These are phyloP conservation scores for Drosophila setifemur DNA, from an alignment of 1,140 invertebrate species.

Conservation along the genomic window DNA sequence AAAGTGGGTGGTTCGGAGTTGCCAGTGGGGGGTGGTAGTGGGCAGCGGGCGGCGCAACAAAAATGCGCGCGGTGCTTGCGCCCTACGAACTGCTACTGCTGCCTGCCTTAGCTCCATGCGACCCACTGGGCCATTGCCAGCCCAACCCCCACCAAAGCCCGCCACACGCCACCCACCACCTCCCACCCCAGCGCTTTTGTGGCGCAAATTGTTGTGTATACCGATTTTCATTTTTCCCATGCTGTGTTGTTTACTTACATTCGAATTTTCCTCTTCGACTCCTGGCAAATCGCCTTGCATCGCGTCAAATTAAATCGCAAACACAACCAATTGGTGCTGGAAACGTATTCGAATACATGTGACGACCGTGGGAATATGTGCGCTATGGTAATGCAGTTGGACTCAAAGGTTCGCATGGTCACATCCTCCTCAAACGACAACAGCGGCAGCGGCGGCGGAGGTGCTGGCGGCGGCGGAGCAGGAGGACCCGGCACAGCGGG, in stretches of 20 bases:
- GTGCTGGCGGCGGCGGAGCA: slow-evolving; percentile 28
- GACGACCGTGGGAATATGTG: slow-evolving; percentile 63
- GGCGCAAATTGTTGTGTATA: slow-evolving; percentile 81
- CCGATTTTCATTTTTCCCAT: slow-evolving; percentile 80
- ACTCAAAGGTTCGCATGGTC: slow-evolving; percentile 81
- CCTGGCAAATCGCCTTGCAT: slow-evolving; percentile 44
- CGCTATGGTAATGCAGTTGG: slow-evolving; percentile 81
- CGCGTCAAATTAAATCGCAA: slow-evolving; percentile 21
- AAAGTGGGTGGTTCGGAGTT: slow-evolving; percentile 42
- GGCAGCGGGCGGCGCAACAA: slow-evolving; percentile 63
- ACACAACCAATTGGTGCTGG: slow-evolving; percentile 26
- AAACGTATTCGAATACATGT: slow-evolving; percentile 40
- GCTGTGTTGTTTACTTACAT: slow-evolving; percentile 80
- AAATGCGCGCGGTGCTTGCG: slow-evolving; percentile 71
- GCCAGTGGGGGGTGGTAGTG: slow-evolving; percentile 18
- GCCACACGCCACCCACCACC: slow-evolving; percentile 15
- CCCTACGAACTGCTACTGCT: slow-evolving; percentile 41
- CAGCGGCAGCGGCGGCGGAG: slow-evolving; percentile 69
- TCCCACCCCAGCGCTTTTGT: slow-evolving; percentile 49
- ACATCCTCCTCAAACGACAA: slow-evolving; percentile 79
- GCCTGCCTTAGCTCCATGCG: slow-evolving; percentile 39
- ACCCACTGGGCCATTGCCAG: slow-evolving; percentile 46
- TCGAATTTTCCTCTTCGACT: slow-evolving; percentile 74
- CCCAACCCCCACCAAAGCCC: slow-evolving; percentile 20
- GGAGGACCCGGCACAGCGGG: slow-evolving; percentile 38